Conservation (phyloP, 2,113 vertebrate species). For the Elephas maximus region DNA sequence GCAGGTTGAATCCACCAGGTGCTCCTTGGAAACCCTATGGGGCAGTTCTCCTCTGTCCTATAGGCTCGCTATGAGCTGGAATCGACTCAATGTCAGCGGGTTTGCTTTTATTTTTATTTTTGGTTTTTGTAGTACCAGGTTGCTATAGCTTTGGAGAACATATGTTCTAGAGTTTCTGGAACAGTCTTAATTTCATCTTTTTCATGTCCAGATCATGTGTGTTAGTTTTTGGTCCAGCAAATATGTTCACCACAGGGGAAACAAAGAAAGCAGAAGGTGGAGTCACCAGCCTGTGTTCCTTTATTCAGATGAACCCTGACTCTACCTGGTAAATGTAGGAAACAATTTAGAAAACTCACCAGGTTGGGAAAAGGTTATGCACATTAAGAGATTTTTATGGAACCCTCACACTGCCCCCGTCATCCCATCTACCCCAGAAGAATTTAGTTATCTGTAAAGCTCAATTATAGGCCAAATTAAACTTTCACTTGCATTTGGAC, state of each 20-base stretch:
- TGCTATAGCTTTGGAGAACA: constrained; percentile 22
- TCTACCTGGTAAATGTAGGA: not conserved
- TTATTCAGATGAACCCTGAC: not conserved
- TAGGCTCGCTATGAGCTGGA: too few relatives aligned
- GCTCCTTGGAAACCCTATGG: too few relatives aligned
- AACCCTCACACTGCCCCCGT: not conserved
- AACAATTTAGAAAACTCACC: not conserved
- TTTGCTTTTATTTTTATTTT: too few relatives aligned
- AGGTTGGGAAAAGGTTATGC: not conserved
- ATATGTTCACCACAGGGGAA: constrained; percentile 57
- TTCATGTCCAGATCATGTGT: constrained; percentile 34
- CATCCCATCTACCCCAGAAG: not conserved
- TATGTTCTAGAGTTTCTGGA: constrained; percentile 55
- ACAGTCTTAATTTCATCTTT: constrained; percentile 22
- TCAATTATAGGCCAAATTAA: constrained; percentile 7
- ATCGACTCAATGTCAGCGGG: too few relatives aligned
- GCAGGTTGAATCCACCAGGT: too few relatives aligned
- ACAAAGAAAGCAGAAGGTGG: constrained; percentile 53
- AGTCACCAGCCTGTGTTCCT: not conserved
- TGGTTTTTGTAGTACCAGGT: not conserved
- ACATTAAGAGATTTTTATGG: not conserved
- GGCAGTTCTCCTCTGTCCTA: too few relatives aligned
- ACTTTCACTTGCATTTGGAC: not conserved
- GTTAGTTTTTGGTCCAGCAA: constrained; percentile 52
- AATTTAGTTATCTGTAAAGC: constrained; percentile 33